Evolutionary conservation across 1,140 invertebrate species (phyloP).

Genomic region (Lutraria rhynchaena): DNA sequence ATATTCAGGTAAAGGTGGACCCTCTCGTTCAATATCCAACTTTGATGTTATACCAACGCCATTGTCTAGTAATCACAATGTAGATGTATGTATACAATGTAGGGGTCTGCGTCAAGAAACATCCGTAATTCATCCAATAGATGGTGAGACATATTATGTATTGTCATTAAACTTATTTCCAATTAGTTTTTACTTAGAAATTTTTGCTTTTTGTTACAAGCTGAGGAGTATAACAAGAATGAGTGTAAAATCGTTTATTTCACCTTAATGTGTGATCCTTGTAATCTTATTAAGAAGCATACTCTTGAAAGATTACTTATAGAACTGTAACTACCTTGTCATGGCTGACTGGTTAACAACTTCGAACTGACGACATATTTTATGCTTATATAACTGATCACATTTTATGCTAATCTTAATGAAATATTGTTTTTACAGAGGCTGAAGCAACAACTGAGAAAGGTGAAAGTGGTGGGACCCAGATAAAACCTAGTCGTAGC

Average conservation of each 20-base stretch:
- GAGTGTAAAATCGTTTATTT: background rate
- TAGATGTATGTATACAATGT: slow-evolving; percentile 53
- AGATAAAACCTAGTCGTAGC: slow-evolving; percentile 32
- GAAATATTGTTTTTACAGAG: slow-evolving; percentile 1
- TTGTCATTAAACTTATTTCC: background rate
- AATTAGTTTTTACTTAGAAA: too few relatives aligned
- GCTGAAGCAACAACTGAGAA: background rate
- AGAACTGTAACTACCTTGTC: too few relatives aligned
- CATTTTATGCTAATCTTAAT: too few relatives aligned
- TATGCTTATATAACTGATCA: too few relatives aligned
- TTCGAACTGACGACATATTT: too few relatives aligned
- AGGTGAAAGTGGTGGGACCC: background rate
- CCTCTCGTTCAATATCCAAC: background rate
- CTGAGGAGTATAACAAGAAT: background rate
- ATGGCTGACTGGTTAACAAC: too few relatives aligned
- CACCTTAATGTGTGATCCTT: background rate
- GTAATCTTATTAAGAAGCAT: background rate
- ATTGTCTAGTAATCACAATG: slow-evolving; percentile 49
- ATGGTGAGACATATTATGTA: slow-evolving; percentile 3
- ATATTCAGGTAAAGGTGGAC: slow-evolving; percentile 25
- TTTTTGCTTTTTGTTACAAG: too few relatives aligned
- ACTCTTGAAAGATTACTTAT: too few relatives aligned
- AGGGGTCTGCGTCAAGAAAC: slow-evolving; percentile 27
- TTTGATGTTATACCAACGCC: slow-evolving; percentile 1
- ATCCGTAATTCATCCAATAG: slow-evolving; percentile 18